Evolutionary conservation across 2,113 vertebrate genomes (phyloP).

Genomic region (Acrocephalus kingi): DNA sequence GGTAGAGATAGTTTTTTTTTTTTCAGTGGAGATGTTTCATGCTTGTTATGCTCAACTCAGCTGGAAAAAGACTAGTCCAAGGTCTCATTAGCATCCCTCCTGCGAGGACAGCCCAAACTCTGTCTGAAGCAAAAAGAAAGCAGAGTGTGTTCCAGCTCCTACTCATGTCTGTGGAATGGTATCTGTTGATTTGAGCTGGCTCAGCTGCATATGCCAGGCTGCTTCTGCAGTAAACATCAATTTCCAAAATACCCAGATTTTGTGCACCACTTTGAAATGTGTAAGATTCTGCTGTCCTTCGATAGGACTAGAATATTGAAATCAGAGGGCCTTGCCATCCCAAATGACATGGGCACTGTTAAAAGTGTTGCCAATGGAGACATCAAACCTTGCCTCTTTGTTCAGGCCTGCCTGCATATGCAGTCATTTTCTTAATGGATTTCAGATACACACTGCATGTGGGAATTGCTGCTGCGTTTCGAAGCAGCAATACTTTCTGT

Average conservation of each 20-base stretch:
- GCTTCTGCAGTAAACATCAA: not conserved
- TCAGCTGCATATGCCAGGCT: not conserved
- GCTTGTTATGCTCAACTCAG: not conserved
- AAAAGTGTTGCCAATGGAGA: not conserved
- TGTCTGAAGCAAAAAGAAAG: not conserved
- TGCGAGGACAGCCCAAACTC: not conserved
- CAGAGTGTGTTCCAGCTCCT: not conserved
- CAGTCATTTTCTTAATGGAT: not conserved
- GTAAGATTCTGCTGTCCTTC: not conserved
- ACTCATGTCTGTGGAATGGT: not conserved
- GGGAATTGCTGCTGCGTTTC: not conserved
- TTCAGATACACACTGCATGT: not conserved
- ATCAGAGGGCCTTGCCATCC: not conserved
- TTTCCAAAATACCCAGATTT: not conserved
- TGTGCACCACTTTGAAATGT: rapidly evolving
- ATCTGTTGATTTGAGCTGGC: not conserved
- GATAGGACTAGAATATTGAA: not conserved
- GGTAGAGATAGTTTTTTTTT: not conserved
- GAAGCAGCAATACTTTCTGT: not conserved
- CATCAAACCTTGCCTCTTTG: not conserved
- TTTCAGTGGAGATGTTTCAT: not conserved
- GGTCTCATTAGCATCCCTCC: not conserved
- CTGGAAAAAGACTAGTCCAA: not conserved
- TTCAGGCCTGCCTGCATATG: not conserved
- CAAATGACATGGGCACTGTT: not conserved